A percentile compares a stretch with the other conserved stretches of the same genome.
phyloP scores from a whole-genome alignment of 2,113 vertebrate genomes.

The Semicossyphus pulcher region DNA sequence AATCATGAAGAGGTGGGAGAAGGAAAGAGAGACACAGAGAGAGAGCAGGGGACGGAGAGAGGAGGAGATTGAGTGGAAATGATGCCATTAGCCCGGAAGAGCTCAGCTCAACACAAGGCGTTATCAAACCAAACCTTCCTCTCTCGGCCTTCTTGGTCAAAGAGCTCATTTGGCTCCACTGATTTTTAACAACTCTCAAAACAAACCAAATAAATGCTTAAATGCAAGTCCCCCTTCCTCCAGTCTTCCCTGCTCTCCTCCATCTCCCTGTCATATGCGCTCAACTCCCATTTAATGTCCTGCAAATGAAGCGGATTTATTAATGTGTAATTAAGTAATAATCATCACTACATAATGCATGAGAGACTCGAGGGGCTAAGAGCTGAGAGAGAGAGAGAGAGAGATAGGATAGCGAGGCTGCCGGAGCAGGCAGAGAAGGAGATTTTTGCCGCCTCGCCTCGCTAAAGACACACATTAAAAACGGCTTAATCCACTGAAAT shows the following conservation, averaged over 20 bases:
- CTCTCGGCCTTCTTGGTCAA: conserved; percentile 50
- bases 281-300: conserved; percentile 86
- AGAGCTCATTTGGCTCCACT: conserved; percentile 64
- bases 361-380: conserved; percentile 82
- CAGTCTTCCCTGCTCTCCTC: conserved; percentile 45
- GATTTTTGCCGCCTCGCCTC: conserved; percentile 69
- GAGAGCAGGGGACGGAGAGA: neutral
- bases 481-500: conserved; percentile 86
- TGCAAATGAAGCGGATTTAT: conserved; percentile 89
- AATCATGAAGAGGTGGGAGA: neutral
- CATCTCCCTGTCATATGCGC: conserved; percentile 79
- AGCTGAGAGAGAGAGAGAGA: conserved; percentile 72
- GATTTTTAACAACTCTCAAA: conserved; percentile 73
- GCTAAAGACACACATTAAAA: conserved; percentile 86
- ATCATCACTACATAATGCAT: conserved; percentile 88
- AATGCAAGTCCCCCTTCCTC: conserved; percentile 54
- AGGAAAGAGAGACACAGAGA: neutral
- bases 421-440: conserved; percentile 68
- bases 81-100: conserved; percentile 64
- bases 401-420: conserved; percentile 72
- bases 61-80: conserved; percentile 58
- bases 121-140: conserved; percentile 6
- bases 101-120: conserved; percentile 30
- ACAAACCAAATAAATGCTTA: conserved; percentile 67
- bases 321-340: conserved; percentile 90